A percentile compares a stretch with the other conserved stretches of the same genome.
Evolutionary conservation across 1,140 invertebrate species (phyloP).

Genomic region (Heliothis virescens): DNA sequence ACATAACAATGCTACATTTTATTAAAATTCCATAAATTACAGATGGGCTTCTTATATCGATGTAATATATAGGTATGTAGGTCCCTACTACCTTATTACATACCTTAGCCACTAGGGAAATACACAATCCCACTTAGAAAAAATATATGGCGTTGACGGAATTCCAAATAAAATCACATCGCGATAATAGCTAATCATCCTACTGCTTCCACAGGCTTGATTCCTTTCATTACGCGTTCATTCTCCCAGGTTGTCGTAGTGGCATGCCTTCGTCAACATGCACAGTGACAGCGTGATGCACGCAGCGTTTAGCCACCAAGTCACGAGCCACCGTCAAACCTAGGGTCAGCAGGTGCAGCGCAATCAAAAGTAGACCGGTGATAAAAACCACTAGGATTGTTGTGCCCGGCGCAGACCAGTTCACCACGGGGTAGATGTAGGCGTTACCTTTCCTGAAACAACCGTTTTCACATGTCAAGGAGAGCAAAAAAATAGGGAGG

Average conservation of each 20-base stretch:
- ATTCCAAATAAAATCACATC: too few relatives aligned
- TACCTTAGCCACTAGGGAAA: too few relatives aligned
- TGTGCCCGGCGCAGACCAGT: slow-evolving; percentile 71
- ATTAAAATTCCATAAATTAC: too few relatives aligned
- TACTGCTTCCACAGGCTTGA: not conserved
- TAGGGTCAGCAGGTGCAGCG: slow-evolving; percentile 68
- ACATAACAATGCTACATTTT: too few relatives aligned
- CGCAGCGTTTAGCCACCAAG: slow-evolving; percentile 55
- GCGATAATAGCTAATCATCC: not conserved
- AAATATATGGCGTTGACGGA: too few relatives aligned
- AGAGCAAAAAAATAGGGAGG: not conserved
- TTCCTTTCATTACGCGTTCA: slow-evolving; percentile 6
- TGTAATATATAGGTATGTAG: too few relatives aligned
- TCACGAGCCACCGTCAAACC: slow-evolving; percentile 65
- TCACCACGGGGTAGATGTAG: slow-evolving; percentile 77
- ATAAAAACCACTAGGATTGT: slow-evolving; percentile 61
- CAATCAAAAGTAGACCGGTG: slow-evolving; percentile 67
- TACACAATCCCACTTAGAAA: too few relatives aligned
- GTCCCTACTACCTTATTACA: too few relatives aligned
- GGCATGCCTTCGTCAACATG: slow-evolving; percentile 65
- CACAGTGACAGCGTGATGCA: slow-evolving; percentile 54
- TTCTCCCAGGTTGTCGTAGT: slow-evolving; percentile 53
- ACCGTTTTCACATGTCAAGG: not conserved
- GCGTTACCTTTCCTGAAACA: slow-evolving; percentile 75
- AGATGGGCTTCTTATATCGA: too few relatives aligned